phyloP scores from a whole-genome alignment of 2,888 invertebrate genomes.

The Theristus sp. region DNA sequence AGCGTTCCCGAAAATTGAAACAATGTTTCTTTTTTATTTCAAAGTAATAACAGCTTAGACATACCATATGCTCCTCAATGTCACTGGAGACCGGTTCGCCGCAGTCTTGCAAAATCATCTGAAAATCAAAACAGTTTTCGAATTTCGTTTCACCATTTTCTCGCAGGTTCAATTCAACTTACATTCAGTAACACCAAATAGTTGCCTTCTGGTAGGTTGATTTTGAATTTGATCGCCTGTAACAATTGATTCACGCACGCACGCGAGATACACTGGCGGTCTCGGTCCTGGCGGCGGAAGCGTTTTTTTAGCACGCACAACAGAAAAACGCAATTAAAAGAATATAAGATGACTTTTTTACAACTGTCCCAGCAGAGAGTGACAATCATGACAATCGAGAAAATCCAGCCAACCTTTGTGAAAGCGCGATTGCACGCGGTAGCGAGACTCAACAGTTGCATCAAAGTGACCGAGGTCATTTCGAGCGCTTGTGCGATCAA shows the following conservation, averaged over 20 bases:
- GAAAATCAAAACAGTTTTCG: slow-evolving; percentile 5
- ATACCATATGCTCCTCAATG: slow-evolving; percentile 15
- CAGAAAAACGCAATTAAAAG: neutral
- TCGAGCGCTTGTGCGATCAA: slow-evolving; percentile 78
- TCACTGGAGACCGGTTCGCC: slow-evolving; percentile 49
- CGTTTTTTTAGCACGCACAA: neutral
- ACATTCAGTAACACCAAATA: slow-evolving; percentile 69
- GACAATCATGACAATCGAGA: no score
- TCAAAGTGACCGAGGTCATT: slow-evolving; percentile 53
- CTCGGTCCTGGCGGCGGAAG: slow-evolving; percentile 51
- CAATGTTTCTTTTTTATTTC: neutral
- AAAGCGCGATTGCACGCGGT: slow-evolving; percentile 74
- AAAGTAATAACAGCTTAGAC: neutral
- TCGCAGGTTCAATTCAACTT: neutral
- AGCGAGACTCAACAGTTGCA: slow-evolving; percentile 59
- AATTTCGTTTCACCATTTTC: neutral
- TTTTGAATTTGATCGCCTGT: slow-evolving; percentile 85
- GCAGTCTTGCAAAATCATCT: slow-evolving; percentile 48
- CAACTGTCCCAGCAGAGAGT: no score
- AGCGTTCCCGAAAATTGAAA: neutral
- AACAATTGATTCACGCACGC: slow-evolving; percentile 81
- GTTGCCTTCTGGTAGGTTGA: slow-evolving; percentile 79
- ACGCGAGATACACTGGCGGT: slow-evolving; percentile 73
- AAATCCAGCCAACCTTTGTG: slow-evolving; percentile 41
- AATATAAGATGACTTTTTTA: neutral